Base-by-base conservation (phyloP, 2,113 vertebrate species). In the Xenopus borealis region DNA sequence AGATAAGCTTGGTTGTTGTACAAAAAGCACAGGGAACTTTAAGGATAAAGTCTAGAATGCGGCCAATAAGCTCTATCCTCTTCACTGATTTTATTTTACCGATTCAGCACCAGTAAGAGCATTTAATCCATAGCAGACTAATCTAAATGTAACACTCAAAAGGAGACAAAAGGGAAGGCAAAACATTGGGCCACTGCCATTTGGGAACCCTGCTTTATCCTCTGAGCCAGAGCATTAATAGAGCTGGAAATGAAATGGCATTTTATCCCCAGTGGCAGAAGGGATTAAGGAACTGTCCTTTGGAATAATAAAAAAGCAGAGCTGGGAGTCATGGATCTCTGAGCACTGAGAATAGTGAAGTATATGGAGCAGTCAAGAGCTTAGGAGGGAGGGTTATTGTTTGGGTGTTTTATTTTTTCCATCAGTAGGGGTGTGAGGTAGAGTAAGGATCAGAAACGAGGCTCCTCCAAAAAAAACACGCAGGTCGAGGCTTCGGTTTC, bases 101-200 rank as follows among this genome's bases (percentile, higher is more conserved):
- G 86, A 89, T 84, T 83, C 85, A 78, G 82, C 52, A 45, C 58
- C 83, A 75, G 84, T 86, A 91, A 88, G 85, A 88, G 86, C 80
- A 83, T 84, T 87, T 91, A 89, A 91, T 90, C 88, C 89, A 81
- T 20, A 83, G 82, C 82, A 88, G 89, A 86, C 87, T 89, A 89
- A 91, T 90, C 88, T 88, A 87, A 90, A 88, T 88, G 87, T 89
- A 90, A 89, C 86, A 86, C 86, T 90, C 87, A 85, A 84, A 89
- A 83, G 83, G 84, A 89, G 89, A 88, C 84, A 87, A 87, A 55
- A 88, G 84, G 81, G 78, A 71, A 84, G 66, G 80, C 75, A 82
- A 85, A 71, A 78, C 82, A 83, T 81, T 81, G 83, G 82, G 83
- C 80, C 76, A 79, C 79, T 80, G 88, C 84, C 87, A 85, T 82